phyloP scores from a whole-genome alignment of 2,797 vertebrate species.

The Merluccius polli region DNA sequence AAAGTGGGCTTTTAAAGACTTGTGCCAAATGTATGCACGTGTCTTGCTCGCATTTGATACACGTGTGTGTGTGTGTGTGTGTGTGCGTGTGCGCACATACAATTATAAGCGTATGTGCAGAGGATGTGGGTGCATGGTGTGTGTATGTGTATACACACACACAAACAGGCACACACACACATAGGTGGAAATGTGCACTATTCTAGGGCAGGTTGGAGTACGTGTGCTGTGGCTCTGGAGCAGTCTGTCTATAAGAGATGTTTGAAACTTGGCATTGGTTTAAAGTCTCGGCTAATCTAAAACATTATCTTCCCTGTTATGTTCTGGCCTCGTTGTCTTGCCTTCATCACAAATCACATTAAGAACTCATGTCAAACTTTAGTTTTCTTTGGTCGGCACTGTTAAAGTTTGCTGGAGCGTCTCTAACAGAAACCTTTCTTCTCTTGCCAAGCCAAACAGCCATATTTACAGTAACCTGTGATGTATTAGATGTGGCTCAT shows the following conservation, averaged over 20 bases:
- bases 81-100: not conserved
- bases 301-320: constrained; percentile 5
- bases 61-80: not conserved
- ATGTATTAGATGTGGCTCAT: not conserved
- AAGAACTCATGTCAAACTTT: constrained; percentile 3
- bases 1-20: not conserved
- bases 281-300: not conserved
- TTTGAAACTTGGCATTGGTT: not conserved
- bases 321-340: not conserved
- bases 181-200: not conserved
- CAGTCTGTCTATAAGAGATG: not conserved
- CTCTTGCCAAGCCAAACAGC: constrained; percentile 30
- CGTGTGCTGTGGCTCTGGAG: not conserved
- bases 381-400: not conserved
- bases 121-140: not conserved
- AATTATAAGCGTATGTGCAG: not conserved
- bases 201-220: not conserved
- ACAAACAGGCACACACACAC: constrained; percentile 6
- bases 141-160: not conserved
- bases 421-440: constrained; percentile 28
- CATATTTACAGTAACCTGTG: constrained; percentile 25
- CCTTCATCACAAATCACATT: constrained; percentile 16
- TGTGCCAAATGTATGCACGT: not conserved
- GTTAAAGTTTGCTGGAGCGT: constrained; percentile 20
- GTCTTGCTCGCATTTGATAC: not conserved